Evolutionary conservation across 2,888 invertebrate species (phyloP).

Genomic region (Bellardia pandia): DNA sequence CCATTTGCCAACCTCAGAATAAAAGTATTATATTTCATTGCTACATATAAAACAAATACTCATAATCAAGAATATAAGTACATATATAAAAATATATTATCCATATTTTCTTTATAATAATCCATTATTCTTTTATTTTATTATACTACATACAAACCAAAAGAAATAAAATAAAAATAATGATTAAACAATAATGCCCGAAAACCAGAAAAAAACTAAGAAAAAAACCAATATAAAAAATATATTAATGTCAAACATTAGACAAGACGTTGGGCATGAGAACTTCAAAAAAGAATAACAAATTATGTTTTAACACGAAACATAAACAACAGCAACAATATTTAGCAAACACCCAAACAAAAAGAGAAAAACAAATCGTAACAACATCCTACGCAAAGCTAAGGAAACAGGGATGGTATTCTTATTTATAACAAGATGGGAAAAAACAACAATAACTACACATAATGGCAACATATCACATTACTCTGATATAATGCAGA

Average conservation of each 20-base stretch:
- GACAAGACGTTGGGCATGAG: constrained; percentile 46
- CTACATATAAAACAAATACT: background rate
- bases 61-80: background rate
- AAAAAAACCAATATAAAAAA: constrained; percentile 20
- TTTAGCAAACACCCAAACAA: constrained; percentile 36
- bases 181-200: constrained; percentile 57
- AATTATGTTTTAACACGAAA: constrained; percentile 73
- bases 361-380: constrained; percentile 20
- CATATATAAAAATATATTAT: background rate
- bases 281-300: constrained; percentile 58
- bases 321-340: constrained; percentile 63
- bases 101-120: constrained; percentile 24
- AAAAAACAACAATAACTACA: constrained; percentile 17
- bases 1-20: background rate
- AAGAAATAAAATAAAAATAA: constrained; percentile 49
- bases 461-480: constrained; percentile 69
- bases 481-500: constrained; percentile 58
- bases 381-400: constrained; percentile 65
- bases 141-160: constrained; percentile 2
- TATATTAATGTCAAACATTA: constrained; percentile 65
- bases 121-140: constrained; percentile 41
- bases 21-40: constrained; percentile 30
- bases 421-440: constrained; percentile 37
- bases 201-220: constrained; percentile 47
- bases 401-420: constrained; percentile 66